Evolutionary conservation across 1,140 invertebrate species (phyloP).

Genomic region (Pomacea maculata): DNA sequence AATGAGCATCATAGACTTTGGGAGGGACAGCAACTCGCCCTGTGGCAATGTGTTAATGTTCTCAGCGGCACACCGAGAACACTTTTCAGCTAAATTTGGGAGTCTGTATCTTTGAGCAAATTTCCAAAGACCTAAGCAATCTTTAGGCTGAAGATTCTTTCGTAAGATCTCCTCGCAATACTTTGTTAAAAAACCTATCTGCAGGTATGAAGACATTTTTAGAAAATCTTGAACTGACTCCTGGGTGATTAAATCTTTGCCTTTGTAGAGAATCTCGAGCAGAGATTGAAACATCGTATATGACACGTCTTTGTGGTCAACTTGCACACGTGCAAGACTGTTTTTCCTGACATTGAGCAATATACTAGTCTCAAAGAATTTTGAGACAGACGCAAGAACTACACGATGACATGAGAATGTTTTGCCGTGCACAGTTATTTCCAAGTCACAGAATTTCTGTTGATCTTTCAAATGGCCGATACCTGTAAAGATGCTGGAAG

Average conservation of each 20-base stretch:
- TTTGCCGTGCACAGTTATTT: not conserved
- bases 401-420: slow-evolving; percentile 6
- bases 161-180: not conserved
- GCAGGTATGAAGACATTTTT: slow-evolving; percentile 5
- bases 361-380: not conserved
- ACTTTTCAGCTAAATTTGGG: not conserved
- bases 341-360: not conserved
- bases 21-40: not conserved
- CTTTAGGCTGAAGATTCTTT: not conserved
- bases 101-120: slow-evolving; percentile 7
- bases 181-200: slow-evolving; percentile 8
- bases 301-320: slow-evolving; percentile 8
- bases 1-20: slow-evolving; percentile 12
- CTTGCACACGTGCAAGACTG: not conserved
- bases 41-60: not conserved
- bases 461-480: not conserved
- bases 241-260: not conserved
- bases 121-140: not conserved
- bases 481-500: not conserved
- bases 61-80: not conserved
- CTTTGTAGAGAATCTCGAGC: slow-evolving; percentile 7
- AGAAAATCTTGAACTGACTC: not conserved
- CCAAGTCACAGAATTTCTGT: not conserved
- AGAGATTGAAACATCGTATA: not conserved
- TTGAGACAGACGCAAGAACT: slow-evolving; percentile 1